Evolutionary conservation across 2,797 vertebrate genomes (phyloP), one percentile per base, ranked within the genome.

Genomic region (Nyctibius grandis): DNA sequence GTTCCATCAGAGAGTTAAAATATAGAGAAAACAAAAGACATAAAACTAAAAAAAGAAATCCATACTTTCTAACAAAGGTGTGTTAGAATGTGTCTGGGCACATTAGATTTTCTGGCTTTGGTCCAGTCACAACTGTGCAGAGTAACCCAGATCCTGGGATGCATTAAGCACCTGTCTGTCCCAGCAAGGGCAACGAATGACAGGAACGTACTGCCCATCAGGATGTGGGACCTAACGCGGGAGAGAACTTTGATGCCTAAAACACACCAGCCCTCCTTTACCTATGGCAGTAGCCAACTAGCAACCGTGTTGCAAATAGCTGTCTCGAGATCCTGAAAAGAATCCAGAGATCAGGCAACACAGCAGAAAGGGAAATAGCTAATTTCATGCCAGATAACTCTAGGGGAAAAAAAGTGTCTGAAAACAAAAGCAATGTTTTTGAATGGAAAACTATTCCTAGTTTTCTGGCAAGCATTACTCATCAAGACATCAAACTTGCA

Each of bases 361-460:
- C 13, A 91, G 29, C 48, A 89, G 77, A 59, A 79, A 64, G n/a
- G 36, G 26, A 89, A 85, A 45, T 14, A 33, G 25, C 34, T 9
- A 56, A 57, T 15, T 72, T 95, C 14, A 6, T 57, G 34, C 20
- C 51, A 70, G 29, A 9, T 74, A 53, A 50, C 36, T 72, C 19
- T 12, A 36, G 34, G 17, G 40, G 48, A 31, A 28, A 47, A 65
- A 34, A 68, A 22, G 2, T 5, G 10, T 70, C 51, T 89, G 63
- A 64, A 76, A 85, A 77, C 50, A 92, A 87, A 95, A 92, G 94
- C 93, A 95, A 95, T 95, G 94, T 95, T 97, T 96, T 88, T 78
- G 23, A 83, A 54, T 16, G 47, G 95, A 91, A 95, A 94, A 91
- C 86, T 51, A 2, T 54, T 92, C 29, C 56, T 89, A 21, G 84